Evolutionary conservation across 2,113 vertebrate genomes (phyloP).

Genomic region (Physeter macrocephalus): DNA sequence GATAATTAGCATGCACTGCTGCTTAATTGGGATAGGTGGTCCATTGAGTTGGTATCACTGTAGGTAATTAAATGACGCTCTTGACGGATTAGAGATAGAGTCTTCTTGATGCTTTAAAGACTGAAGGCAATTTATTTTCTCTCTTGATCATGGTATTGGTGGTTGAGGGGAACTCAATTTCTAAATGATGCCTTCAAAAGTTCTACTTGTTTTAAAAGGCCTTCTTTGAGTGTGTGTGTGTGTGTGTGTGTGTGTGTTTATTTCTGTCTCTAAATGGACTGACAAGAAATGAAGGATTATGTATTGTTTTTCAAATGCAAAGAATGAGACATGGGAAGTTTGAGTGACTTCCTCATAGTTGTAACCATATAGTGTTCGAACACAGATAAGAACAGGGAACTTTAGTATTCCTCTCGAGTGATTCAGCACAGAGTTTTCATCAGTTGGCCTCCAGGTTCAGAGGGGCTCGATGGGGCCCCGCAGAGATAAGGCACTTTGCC

Average conservation of each 20-base stretch:
- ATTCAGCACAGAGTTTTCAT: neutral
- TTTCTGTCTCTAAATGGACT: neutral
- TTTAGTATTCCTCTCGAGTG: neutral
- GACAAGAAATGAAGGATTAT: neutral
- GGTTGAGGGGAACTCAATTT: constrained; percentile 27
- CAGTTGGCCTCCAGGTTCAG: neutral
- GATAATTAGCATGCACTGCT: constrained; percentile 60
- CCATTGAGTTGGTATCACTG: constrained; percentile 65
- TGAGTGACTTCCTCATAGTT: neutral
- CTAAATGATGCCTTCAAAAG: neutral
- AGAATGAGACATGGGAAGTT: neutral
- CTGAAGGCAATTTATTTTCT: constrained; percentile 60
- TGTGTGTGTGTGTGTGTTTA: neutral
- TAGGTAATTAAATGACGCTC: constrained; percentile 71
- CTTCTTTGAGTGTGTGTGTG: neutral
- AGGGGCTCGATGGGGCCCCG: neutral
- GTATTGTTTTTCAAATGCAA: neutral
- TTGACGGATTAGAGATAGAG: constrained; percentile 56
- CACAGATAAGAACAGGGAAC: neutral
- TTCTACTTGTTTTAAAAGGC: constrained; percentile 52
- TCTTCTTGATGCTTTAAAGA: constrained; percentile 60
- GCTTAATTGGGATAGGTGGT: constrained; percentile 74
- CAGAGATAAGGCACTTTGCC: neutral
- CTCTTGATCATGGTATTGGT: constrained; percentile 44
- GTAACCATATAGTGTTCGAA: neutral